A percentile compares a stretch with the other conserved stretches of the same genome.
Conservation (phyloP, 2,113 vertebrate genomes). For the Chaetorhynchus papuensis region DNA sequence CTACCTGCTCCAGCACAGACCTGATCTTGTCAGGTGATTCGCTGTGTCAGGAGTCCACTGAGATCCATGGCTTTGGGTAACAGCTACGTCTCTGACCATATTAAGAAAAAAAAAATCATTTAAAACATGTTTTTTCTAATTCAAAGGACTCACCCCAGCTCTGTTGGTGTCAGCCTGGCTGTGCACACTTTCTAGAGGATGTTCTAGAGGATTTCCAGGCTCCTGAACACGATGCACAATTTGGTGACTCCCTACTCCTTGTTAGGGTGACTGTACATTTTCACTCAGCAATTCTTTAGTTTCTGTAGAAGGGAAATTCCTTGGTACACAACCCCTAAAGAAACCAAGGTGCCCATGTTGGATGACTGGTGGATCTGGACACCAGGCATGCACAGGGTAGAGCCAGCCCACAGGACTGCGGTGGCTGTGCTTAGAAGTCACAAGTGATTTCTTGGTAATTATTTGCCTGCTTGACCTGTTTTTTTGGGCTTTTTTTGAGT, state of each 20-base stretch:
- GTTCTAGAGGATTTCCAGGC: not conserved
- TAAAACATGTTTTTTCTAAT: not conserved
- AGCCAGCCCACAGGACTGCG: not conserved
- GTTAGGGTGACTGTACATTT: not conserved
- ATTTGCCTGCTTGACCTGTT: not conserved
- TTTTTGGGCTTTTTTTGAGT: not conserved
- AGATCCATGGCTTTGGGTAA: not conserved
- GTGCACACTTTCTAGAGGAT: not conserved
- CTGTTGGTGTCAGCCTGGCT: not conserved
- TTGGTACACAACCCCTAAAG: not conserved
- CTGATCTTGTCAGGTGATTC: not conserved
- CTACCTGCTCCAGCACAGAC: not conserved
- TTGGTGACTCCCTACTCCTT: not conserved
- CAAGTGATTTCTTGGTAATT: not conserved
- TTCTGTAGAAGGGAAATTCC: not conserved
- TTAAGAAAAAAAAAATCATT: not conserved
- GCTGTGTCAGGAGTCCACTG: not conserved
- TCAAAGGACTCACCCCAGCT: not conserved
- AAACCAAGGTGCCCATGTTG: not conserved
- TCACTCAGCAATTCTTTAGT: not conserved
- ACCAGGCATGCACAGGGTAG: fast-evolving
- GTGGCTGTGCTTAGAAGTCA: not conserved
- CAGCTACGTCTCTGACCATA: not conserved
- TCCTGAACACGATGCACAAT: not conserved
- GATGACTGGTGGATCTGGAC: not conserved